phyloP scores from a whole-genome alignment of 23 tunicate genomes.

The Diplosoma virens region DNA sequence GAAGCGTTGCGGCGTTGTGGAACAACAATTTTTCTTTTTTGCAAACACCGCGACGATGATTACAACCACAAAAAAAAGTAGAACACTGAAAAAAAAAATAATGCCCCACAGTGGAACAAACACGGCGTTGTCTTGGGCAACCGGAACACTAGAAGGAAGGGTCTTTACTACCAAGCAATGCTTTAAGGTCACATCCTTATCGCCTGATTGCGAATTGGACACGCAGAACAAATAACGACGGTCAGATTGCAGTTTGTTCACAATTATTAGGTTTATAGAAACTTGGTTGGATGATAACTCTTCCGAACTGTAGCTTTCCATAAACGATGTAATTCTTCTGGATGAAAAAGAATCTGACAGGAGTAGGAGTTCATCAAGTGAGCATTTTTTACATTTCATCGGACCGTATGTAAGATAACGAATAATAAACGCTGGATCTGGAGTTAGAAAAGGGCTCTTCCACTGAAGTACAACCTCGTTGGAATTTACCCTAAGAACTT shows the following conservation, averaged over 20 bases:
- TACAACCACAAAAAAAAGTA: too few relatives aligned
- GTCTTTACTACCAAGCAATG: slow-evolving; percentile 41
- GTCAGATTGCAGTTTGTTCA: slow-evolving; percentile 32
- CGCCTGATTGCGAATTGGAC: slow-evolving; percentile 53
- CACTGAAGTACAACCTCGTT: slow-evolving; percentile 13
- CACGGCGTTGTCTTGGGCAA: background rate
- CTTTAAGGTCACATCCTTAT: background rate
- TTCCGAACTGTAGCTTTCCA: slow-evolving; percentile 16
- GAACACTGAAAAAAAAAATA: too few relatives aligned
- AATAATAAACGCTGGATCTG: slow-evolving; percentile 43
- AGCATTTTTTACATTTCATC: slow-evolving; percentile 61
- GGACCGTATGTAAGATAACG: slow-evolving; percentile 49
- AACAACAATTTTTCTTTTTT: too few relatives aligned
- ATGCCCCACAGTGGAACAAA: slow-evolving; percentile 33
- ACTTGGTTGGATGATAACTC: slow-evolving; percentile 9
- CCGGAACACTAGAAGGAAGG: background rate
- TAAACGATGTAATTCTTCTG: background rate
- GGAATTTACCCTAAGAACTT: background rate
- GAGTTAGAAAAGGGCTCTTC: slow-evolving; percentile 10
- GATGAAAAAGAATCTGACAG: background rate
- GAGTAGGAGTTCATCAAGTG: background rate
- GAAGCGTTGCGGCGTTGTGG: too few relatives aligned
- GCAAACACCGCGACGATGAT: too few relatives aligned
- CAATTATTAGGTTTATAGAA: background rate
- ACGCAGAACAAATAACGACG: slow-evolving; percentile 54